Percentiles rank a stretch among this genome's conserved stretches.
These are phyloP conservation scores for Paramuricea clavata DNA, from an alignment of 92 coral and sea anemone species.

Conservation along the genomic window DNA sequence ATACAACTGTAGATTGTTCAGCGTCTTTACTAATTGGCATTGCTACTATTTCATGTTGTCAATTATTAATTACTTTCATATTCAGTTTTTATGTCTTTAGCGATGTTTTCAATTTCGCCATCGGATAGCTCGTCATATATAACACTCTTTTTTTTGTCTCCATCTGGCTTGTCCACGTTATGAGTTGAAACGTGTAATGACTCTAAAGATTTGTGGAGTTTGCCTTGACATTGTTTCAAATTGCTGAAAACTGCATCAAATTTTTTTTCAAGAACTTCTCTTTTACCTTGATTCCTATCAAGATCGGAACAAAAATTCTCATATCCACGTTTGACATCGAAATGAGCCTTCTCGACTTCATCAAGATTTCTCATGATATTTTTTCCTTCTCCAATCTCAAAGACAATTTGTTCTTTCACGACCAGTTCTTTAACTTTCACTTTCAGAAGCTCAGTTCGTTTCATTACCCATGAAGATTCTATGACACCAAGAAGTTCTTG, in stretches of 20 bases:
- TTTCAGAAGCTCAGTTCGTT: slow-evolving; percentile 43
- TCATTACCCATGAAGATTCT: slow-evolving; percentile 52
- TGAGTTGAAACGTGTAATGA: no score
- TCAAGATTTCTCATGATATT: slow-evolving; percentile 7
- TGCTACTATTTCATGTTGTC: no score
- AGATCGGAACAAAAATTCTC: slow-evolving; percentile 9
- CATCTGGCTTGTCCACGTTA: no score
- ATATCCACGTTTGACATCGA: slow-evolving; percentile 11
- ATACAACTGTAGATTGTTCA: no score
- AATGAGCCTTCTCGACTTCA: slow-evolving; percentile 18
- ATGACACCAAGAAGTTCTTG: slow-evolving; percentile 39
- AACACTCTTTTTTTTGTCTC: no score
- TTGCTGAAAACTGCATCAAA: background rate
- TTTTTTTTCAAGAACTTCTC: slow-evolving; percentile 14
- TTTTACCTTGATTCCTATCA: background rate
- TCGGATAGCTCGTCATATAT: no score
- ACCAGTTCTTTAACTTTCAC: slow-evolving; percentile 24
- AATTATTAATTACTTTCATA: no score
- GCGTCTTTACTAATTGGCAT: no score
- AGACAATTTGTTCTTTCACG: background rate
- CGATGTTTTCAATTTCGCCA: no score
- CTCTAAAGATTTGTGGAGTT: no score
- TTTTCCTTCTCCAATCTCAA: background rate
- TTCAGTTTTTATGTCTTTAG: no score
- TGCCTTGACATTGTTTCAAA: no score